Evolutionary conservation across 2,888 invertebrate species (phyloP).

Genomic region (Odontocerum albicorne): DNA sequence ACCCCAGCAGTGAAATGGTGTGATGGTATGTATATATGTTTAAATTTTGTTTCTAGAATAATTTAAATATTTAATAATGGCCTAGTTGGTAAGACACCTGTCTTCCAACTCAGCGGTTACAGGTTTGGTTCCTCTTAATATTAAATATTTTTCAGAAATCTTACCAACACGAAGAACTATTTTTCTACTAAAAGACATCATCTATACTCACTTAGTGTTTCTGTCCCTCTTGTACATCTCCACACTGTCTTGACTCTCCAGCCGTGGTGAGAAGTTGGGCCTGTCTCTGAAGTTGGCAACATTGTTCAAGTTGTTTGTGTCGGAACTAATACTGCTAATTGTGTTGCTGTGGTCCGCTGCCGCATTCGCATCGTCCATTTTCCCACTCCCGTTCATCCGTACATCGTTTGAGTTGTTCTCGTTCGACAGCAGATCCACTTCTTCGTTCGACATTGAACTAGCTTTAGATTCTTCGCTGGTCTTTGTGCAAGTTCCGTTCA

Average conservation of each 20-base stretch:
- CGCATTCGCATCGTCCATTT: slow-evolving; percentile 17
- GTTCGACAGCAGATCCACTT: slow-evolving; percentile 23
- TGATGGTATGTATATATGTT: too few relatives aligned
- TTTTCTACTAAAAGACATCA: too few relatives aligned
- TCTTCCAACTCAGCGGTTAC: too few relatives aligned
- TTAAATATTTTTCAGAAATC: too few relatives aligned
- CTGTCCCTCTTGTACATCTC: slow-evolving; percentile 28
- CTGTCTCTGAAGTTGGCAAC: slow-evolving; percentile 20
- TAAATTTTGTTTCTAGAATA: too few relatives aligned
- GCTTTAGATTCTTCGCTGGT: slow-evolving; percentile 33
- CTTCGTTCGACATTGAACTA: slow-evolving; percentile 31
- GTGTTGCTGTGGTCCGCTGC: slow-evolving; percentile 28
- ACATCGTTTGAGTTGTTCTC: slow-evolving; percentile 19
- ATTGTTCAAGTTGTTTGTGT: slow-evolving; percentile 29
- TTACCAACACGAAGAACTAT: too few relatives aligned
- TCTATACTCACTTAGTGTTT: slow-evolving; percentile 20
- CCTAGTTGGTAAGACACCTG: too few relatives aligned
- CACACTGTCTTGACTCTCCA: slow-evolving; percentile 15
- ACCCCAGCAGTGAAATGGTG: too few relatives aligned
- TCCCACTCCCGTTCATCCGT: slow-evolving; percentile 8
- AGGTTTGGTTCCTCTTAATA: too few relatives aligned
- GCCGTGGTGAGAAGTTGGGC: slow-evolving; percentile 25
- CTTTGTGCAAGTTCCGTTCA: slow-evolving; percentile 31
- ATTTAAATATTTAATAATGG: too few relatives aligned
- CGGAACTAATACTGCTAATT: slow-evolving; percentile 33